These are phyloP conservation scores for Netelia melanura DNA, from an alignment of 2,888 invertebrate genomes.

Conservation along the genomic window DNA sequence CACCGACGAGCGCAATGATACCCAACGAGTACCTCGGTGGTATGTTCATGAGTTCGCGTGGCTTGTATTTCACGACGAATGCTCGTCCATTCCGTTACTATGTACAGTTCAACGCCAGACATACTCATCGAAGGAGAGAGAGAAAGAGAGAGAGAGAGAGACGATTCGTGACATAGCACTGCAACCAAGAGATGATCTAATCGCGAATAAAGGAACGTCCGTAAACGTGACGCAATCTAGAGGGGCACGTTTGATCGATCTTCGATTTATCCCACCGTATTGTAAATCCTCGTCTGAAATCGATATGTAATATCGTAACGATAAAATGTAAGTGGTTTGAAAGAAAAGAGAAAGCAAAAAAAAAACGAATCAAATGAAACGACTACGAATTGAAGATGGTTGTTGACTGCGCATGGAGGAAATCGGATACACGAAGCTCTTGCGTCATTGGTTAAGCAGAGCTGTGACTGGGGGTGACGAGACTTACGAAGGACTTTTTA, in stretches of 20 bases:
- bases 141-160: neutral
- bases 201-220: constrained; percentile 20
- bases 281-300: constrained; percentile 29
- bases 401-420: neutral
- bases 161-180: neutral
- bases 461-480: neutral
- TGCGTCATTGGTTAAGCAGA: neutral
- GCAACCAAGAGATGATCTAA: constrained; percentile 18
- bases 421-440: constrained; percentile 23
- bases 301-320: constrained; percentile 29
- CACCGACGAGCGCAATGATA: constrained; percentile 37
- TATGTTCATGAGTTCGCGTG: constrained; percentile 57
- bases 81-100: constrained; percentile 20
- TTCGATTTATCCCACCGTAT: constrained; percentile 14
- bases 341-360: neutral
- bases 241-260: constrained; percentile 35
- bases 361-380: too few relatives aligned
- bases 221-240: constrained; percentile 38
- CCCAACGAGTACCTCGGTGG: constrained; percentile 48
- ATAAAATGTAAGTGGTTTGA: constrained; percentile 26
- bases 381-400: constrained; percentile 10
- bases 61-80: constrained; percentile 27
- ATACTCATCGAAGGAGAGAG: neutral
- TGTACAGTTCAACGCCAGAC: neutral
- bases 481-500: neutral